A percentile compares a stretch with the other conserved stretches of the same genome.
These are phyloP conservation scores for Eupristina koningsbergeri DNA, from an alignment of 1,140 invertebrate species.

Conservation along the genomic window DNA sequence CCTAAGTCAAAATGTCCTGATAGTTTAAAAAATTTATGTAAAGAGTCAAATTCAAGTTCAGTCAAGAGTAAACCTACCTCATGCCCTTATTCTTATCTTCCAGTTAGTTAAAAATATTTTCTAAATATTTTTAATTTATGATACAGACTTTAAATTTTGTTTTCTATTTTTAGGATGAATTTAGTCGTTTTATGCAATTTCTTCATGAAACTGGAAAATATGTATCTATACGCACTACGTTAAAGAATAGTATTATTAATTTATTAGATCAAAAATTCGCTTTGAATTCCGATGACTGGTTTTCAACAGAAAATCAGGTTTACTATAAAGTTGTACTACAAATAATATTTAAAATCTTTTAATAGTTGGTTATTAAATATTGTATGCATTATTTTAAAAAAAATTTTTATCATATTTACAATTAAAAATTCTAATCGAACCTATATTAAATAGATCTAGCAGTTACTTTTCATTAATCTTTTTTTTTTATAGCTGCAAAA, in stretches of 20 bases:
- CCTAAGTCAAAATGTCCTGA: background rate
- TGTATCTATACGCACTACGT: conserved; percentile 48
- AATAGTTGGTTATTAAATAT: too few relatives aligned
- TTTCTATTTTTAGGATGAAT: conserved; percentile 57
- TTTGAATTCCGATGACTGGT: conserved; percentile 33
- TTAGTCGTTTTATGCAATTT: conserved; percentile 59
- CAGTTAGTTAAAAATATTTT: conserved; percentile 9
- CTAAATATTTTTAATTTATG: background rate
- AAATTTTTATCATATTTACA: too few relatives aligned
- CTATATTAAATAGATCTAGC: too few relatives aligned
- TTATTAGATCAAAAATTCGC: conserved; percentile 60
- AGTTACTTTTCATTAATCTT: too few relatives aligned
- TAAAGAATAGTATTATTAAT: conserved; percentile 57
- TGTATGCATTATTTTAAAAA: too few relatives aligned
- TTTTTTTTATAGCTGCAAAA: too few relatives aligned
- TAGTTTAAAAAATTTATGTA: background rate
- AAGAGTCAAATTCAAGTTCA: background rate
- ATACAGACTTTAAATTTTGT: background rate
- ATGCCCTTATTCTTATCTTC: conserved; percentile 37
- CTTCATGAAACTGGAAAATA: conserved; percentile 60
- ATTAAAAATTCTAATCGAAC: too few relatives aligned
- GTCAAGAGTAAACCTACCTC: background rate
- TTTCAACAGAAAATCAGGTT: conserved; percentile 56
- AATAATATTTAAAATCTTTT: too few relatives aligned
- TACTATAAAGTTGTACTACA: background rate